Conservation (phyloP, 2,113 vertebrate species). For the Ia io region DNA sequence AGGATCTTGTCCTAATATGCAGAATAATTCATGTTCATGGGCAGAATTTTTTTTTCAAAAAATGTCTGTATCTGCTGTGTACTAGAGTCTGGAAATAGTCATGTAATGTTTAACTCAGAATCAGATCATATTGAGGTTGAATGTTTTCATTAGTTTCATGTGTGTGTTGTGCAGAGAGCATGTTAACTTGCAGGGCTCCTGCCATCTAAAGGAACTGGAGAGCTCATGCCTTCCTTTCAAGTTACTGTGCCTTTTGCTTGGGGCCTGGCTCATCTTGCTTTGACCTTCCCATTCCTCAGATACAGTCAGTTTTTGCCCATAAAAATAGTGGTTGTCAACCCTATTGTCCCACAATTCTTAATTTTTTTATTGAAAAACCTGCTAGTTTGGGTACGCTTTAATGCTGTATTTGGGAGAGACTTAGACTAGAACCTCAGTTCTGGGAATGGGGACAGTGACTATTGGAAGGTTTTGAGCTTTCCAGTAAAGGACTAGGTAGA, state of each 20-base stretch:
- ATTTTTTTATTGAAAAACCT: not conserved
- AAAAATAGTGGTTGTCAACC: not conserved
- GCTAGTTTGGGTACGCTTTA: not conserved
- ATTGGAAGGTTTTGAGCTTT: not conserved
- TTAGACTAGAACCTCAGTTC: not conserved
- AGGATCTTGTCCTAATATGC: not conserved
- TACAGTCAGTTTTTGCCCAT: not conserved
- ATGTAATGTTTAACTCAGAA: not conserved
- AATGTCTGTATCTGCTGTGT: not conserved
- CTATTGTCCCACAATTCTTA: not conserved
- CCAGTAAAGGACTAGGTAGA: not conserved
- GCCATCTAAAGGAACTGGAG: not conserved
- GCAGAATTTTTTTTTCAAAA: not conserved
- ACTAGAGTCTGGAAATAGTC: not conserved
- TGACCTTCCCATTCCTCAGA: not conserved
- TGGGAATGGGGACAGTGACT: not conserved
- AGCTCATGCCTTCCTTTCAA: not conserved
- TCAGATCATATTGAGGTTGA: not conserved
- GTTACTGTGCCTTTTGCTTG: not conserved
- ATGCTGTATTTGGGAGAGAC: not conserved
- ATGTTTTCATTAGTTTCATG: not conserved
- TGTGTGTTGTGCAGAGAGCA: not conserved
- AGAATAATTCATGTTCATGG: not conserved
- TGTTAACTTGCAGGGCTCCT: not conserved
- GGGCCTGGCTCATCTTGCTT: too few species aligned